Evolutionary conservation across 2,113 vertebrate genomes (phyloP).

Genomic region (Semicossyphus pulcher): DNA sequence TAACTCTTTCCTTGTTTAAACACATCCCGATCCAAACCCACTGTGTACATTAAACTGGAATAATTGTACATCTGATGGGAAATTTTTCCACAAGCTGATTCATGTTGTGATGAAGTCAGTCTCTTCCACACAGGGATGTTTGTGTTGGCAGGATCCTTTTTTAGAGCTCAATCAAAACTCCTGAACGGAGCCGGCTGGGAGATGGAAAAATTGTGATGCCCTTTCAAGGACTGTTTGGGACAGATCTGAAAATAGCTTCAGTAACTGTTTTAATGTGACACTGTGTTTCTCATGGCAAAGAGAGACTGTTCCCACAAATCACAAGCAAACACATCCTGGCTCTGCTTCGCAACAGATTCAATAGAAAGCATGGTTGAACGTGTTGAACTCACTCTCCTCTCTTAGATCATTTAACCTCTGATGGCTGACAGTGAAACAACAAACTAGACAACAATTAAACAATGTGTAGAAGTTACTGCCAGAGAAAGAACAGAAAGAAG

Average conservation of each 20-base stretch:
- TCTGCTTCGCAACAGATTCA: not conserved
- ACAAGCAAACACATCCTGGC: not conserved
- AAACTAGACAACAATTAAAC: not conserved
- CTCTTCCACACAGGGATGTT: conserved; percentile 42
- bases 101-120: conserved; percentile 5
- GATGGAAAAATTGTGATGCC: conserved; percentile 66
- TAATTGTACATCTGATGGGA: conserved; percentile 6
- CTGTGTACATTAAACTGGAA: conserved; percentile 6
- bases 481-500: conserved; percentile 22
- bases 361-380: not conserved
- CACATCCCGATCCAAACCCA: conserved; percentile 11
- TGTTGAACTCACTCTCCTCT: not conserved
- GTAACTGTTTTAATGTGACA: conserved; percentile 40
- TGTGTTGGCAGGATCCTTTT: conserved; percentile 28
- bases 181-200: conserved; percentile 26
- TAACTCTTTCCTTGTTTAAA: not conserved
- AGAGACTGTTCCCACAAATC: conserved; percentile 42
- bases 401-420: not conserved
- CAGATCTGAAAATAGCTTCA: conserved; percentile 70
- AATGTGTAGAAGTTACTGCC: conserved; percentile 24
- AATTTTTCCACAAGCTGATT: conserved; percentile 23
- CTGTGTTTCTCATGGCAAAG: conserved; percentile 37
- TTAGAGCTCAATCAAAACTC: conserved; percentile 27
- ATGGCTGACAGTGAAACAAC: not conserved
- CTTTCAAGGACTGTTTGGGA: conserved; percentile 65